Base-by-base conservation (phyloP, 1,140 invertebrate genomes). In the Argopecten irradians region DNA sequence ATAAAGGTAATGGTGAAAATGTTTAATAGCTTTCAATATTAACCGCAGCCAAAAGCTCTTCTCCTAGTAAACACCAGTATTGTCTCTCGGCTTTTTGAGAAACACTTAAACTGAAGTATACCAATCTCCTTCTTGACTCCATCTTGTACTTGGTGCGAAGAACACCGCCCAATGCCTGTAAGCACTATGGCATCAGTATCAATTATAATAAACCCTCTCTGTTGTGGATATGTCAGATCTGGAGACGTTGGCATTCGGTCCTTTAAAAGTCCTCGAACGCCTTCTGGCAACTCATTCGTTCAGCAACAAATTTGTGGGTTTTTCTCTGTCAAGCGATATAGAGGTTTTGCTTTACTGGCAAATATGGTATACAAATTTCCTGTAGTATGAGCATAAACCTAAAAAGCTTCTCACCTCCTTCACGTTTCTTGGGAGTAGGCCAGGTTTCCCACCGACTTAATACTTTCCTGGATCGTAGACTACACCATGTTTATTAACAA, bases 361-460 rank as follows among this genome's bases (percentile, higher is more conserved):
- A 91, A 91, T 16, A 34, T 87, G 35, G 14, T n/a, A 36, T 0
- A 91, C 46, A 71, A 91, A 89, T 16, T 34, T n/a, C 32, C 90
- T 34, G 46, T 91, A 91, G 36, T 91, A 91, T 14, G 83, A 84
- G 33, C 87, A 87, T 1, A 87, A 36, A 11, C 71, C 86, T 0
- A 87, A 34, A 83, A 87, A 87, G 41, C 82, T 83, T 2, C 82
- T 16, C 9, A 83, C 82, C 7, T 83, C 82, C 11, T 33, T 16
- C 5, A 11, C 86, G 2, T 86, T 86, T 82, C 33, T 71, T 34
- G 0, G 86, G 86, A 11, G n/a, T 22, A 0, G 86, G 86, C 86
- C 86, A 86, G 16, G 71, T n/a, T 82, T 2, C 0, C n/a, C 1
- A 86, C 86, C 0, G 46, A 13, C 7, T 14, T 8, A 22, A 86